Evolutionary conservation across 2,888 invertebrate species (phyloP).

Genomic region (Nomada fucata): DNA sequence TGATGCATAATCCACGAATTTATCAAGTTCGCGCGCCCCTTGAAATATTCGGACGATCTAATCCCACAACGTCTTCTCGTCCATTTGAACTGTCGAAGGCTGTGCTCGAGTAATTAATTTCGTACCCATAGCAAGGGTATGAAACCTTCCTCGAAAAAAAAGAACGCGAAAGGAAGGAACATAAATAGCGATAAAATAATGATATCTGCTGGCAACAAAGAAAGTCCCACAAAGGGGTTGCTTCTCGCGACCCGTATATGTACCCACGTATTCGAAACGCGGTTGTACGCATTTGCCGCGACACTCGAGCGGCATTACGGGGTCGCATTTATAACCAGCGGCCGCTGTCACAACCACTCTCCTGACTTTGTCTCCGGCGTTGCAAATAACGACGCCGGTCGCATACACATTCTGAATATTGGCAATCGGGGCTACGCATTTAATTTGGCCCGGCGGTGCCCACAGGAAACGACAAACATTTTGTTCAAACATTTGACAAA

Average conservation of each 20-base stretch:
- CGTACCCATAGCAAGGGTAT: too few species aligned
- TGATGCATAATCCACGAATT: neutral
- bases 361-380: conserved; percentile 54
- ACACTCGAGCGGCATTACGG: conserved; percentile 46
- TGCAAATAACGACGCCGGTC: conserved; percentile 44
- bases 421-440: conserved; percentile 77
- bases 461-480: conserved; percentile 81
- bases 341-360: conserved; percentile 46
- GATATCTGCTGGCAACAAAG: neutral
- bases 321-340: conserved; percentile 53
- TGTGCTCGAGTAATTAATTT: too few species aligned
- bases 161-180: neutral
- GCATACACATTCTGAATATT: conserved; percentile 72
- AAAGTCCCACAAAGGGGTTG: conserved; percentile 19
- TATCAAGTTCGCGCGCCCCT: neutral
- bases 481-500: conserved; percentile 83
- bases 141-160: too few species aligned
- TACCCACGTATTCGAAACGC: conserved; percentile 3
- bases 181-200: conserved; percentile 4
- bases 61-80: too few species aligned
- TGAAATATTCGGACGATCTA: too few species aligned
- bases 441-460: conserved; percentile 77
- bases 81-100: too few species aligned
- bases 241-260: neutral
- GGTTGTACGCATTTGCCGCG: conserved; percentile 8